Conservation (phyloP, 2,888 invertebrate genomes). For the Hybos culiciformis region DNA sequence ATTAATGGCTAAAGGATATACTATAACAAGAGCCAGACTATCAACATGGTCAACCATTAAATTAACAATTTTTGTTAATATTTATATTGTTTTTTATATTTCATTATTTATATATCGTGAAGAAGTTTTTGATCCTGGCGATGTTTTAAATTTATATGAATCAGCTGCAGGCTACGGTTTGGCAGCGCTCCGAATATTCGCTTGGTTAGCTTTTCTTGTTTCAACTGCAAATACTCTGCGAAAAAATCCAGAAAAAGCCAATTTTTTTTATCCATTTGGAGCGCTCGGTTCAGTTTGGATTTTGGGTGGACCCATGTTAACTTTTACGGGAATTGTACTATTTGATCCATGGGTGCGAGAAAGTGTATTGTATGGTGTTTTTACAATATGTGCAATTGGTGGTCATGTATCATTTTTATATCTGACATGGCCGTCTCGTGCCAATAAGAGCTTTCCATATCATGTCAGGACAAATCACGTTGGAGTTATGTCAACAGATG, state of each 20-base stretch:
- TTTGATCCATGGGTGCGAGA: conserved; percentile 71
- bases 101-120: conserved; percentile 70
- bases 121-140: conserved; percentile 79
- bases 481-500: conserved; percentile 47
- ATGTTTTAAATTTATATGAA: conserved; percentile 81
- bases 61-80: conserved; percentile 64
- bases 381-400: conserved; percentile 48
- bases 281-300: conserved; percentile 78
- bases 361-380: conserved; percentile 56
- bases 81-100: conserved; percentile 58
- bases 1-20: conserved; percentile 78
- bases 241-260: conserved; percentile 68
- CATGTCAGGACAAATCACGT: conserved; percentile 79
- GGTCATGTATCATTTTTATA: conserved; percentile 60
- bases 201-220: conserved; percentile 71
- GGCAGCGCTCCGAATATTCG: conserved; percentile 56
- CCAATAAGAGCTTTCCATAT: conserved; percentile 81
- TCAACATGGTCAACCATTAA: conserved; percentile 58
- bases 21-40: conserved; percentile 72
- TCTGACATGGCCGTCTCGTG: conserved; percentile 69
- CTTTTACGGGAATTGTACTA: conserved; percentile 61
- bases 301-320: conserved; percentile 65
- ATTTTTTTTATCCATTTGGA: conserved; percentile 73
- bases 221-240: conserved; percentile 48
- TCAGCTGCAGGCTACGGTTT: conserved; percentile 79